These are phyloP conservation scores for Antechinus stuartii DNA, from an alignment of 2,113 vertebrate genomes.

Conservation along the genomic window DNA sequence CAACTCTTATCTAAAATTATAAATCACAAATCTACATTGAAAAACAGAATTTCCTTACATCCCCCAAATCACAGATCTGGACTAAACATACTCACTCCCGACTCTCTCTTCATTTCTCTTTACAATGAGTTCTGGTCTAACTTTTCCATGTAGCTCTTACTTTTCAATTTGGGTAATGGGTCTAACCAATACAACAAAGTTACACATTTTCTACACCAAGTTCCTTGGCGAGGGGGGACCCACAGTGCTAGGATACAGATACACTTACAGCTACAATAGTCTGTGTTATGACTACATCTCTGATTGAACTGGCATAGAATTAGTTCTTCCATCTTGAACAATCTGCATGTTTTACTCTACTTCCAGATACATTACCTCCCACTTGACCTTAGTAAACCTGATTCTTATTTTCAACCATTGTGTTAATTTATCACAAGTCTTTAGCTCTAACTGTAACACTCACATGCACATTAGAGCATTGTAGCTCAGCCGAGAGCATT, in stretches of 20 bases:
- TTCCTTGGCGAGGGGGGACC: neutral
- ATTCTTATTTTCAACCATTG: neutral
- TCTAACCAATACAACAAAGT: neutral
- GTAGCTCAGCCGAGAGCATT: slow-evolving; percentile 14
- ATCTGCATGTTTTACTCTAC: neutral
- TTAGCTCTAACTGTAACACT: neutral
- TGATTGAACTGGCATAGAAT: neutral
- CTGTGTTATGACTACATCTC: neutral
- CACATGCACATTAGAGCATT: slow-evolving; percentile 6
- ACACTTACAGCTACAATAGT: neutral
- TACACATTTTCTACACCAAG: neutral
- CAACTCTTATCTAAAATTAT: neutral
- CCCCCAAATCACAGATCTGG: too few relatives aligned
- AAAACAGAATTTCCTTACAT: neutral
- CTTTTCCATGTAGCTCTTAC: neutral
- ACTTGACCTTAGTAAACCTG: neutral
- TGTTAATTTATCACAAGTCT: slow-evolving; percentile 11
- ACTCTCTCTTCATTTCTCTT: too few relatives aligned
- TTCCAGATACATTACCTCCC: neutral
- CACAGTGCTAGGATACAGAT: neutral
- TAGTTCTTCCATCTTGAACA: neutral
- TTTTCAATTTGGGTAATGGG: neutral
- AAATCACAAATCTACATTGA: neutral
- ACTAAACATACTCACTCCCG: too few relatives aligned
- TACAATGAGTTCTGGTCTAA: neutral